Evolutionary conservation across 2,797 vertebrate species (phyloP), one percentile per base, ranked within the genome.

Genomic region (Girardinus metallicus): DNA sequence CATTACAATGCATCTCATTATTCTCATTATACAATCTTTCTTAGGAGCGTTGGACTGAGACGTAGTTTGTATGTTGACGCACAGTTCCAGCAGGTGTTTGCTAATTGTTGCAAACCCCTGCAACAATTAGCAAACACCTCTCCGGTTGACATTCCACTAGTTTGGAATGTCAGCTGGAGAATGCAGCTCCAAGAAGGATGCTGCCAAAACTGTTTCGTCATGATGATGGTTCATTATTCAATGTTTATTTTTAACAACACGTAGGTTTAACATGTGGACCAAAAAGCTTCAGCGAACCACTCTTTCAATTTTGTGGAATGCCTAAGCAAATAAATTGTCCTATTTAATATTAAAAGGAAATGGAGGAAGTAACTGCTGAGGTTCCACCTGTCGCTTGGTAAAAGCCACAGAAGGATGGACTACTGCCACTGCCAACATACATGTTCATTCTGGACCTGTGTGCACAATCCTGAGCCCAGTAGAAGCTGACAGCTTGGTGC

Each of bases 401-500:
- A 77, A 83, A 60, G 51, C 43, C 68, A 62, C 1, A 12, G 23
- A 31, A 46, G 44, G 39, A 76, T 1, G 8, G 29, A 46, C 4
- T 4, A 26, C 36, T 29, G 43, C 39, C 51, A 64, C 18, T 53
- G 79, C 31, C 0, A 4, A 41, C 16, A 29, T 6, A 62, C 44
- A 3, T 66, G 16, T 3, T 26, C 10, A 0, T 55, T 51, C 44
- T 73, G 71, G 1, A 29, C 23, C 39, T 68, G 73, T 57, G 7
- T 21, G n/a, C 29, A 49, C 75, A 36, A 36, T n/a, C 46, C 36
- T 57, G 62, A 74, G 57, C 9, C 77, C 1, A 44, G 55, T 31
- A 2, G n/a, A 5, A 10, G 53, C 71, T 18, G 49, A 55, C 31
- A 57, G 79, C 77, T 82, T 66, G 26, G 39, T 47, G 75, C 39